Evolutionary conservation across 2,888 invertebrate species (phyloP), one percentile per base, ranked within the genome.

Genomic region (Tupiocoris notatus): DNA sequence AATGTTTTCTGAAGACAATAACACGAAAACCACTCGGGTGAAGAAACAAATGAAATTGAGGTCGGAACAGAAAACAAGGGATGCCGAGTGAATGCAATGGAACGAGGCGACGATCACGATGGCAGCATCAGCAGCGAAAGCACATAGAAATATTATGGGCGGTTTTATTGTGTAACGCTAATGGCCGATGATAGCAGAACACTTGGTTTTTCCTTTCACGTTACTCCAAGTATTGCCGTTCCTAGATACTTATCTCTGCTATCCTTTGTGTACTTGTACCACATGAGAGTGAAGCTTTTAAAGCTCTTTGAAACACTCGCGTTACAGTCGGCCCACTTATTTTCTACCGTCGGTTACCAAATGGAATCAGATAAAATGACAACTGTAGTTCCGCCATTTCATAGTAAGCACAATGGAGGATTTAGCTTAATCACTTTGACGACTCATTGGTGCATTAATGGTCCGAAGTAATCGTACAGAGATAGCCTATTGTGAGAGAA

Each of bases 121-220:
- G 12, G 39, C 39, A 7, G 39, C 39, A 39, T 3, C 39, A 39
- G 39, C 3, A 39, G 39, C 39, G 12, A 39, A 39, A 12, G 39
- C 39, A 39, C 39, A 39, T 39, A 3, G 12, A 7, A 3, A 39
- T 7, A 12, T 7, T 39, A 39, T 39, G 39, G 39, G 39, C 12
- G 24, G 70, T 73, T 73, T 73, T 73, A 63, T 73, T 73, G 73
- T 73, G 73, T 73, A 24, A 39, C 39, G 39, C 73, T 73, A 73
- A 73, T 73, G 73, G 73, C 73, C 24, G 73, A 62, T 73, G 73
- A 73, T 73, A 73, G 62, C 62, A 62, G 61, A 73, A 62, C 73
- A 73, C 73, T 73, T 73, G 54, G 73, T 54, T 73, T 12, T 62
- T 70, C 61, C 62, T 39, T 39, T 39, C 39, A 39, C 39, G 39